Percentiles rank a stretch among this genome's conserved stretches.
Evolutionary conservation across 2,888 invertebrate genomes (phyloP).

Genomic region (Oscheius sp.): DNA sequence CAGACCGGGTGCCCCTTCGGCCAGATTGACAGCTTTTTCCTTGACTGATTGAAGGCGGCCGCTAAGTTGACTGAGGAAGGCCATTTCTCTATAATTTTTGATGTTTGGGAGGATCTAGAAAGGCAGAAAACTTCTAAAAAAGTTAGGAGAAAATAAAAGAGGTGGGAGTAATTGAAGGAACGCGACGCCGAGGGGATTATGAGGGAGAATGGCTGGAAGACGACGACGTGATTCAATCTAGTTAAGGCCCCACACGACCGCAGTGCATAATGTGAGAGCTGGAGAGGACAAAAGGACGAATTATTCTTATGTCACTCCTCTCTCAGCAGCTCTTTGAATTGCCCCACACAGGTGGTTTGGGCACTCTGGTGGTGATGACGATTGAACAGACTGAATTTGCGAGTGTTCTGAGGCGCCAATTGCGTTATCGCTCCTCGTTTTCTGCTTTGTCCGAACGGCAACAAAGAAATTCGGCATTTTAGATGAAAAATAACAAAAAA

Average conservation of each 20-base stretch:
- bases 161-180: background rate
- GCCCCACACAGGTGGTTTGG: too few relatives aligned
- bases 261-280: conserved; percentile 13
- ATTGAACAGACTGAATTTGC: too few relatives aligned
- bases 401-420: too few relatives aligned
- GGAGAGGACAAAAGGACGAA: conserved; percentile 18
- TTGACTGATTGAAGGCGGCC: conserved; percentile 54
- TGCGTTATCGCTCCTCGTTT: too few relatives aligned
- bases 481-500: too few relatives aligned
- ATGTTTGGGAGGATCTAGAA: background rate
- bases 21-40: conserved; percentile 46
- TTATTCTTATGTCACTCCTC: too few relatives aligned
- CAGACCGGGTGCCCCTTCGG: conserved; percentile 44
- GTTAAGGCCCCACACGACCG: background rate
- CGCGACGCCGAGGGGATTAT: background rate
- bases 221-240: background rate
- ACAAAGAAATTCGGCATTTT: too few relatives aligned
- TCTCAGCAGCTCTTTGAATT: too few relatives aligned
- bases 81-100: conserved; percentile 48
- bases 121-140: background rate
- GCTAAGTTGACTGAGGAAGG: conserved; percentile 65
- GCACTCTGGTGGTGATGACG: too few relatives aligned
- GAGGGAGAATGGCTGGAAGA: background rate
- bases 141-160: background rate
- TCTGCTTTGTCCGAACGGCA: too few relatives aligned